phyloP scores from a whole-genome alignment of 2,888 invertebrate genomes.

The Metopia argyrocephala region DNA sequence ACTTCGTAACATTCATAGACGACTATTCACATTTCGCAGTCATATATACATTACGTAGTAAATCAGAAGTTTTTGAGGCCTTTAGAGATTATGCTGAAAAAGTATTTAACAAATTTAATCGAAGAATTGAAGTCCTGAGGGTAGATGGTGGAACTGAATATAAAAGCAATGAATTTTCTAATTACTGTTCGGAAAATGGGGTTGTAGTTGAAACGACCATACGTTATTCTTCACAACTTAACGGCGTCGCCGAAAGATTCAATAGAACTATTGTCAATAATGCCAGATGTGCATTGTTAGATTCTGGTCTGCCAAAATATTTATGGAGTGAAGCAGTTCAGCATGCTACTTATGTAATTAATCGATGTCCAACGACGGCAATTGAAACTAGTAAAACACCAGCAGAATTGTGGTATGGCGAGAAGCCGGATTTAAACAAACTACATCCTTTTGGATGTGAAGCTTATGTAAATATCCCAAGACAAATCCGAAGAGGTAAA shows the following conservation, averaged over 20 bases:
- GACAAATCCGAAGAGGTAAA: conserved; percentile 25
- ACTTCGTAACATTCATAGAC: conserved; percentile 28
- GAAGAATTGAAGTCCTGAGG: conserved; percentile 7
- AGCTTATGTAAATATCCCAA: conserved; percentile 30
- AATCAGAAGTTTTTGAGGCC: too few species aligned
- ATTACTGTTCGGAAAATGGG: conserved; percentile 22
- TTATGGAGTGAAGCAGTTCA: conserved; percentile 39
- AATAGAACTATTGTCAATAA: conserved; percentile 25
- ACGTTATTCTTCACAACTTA: conserved; percentile 25
- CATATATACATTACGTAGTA: too few species aligned
- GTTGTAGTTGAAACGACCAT: conserved; percentile 15
- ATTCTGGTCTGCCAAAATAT: conserved; percentile 25
- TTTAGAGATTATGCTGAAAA: conserved; percentile 26
- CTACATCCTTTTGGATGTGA: conserved; percentile 15
- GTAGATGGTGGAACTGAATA: conserved; percentile 24
- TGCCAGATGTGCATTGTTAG: conserved; percentile 30
- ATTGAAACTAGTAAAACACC: conserved; percentile 25
- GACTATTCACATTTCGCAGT: conserved; percentile 6
- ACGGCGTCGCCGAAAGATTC: conserved; percentile 30
- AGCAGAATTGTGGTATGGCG: conserved; percentile 32
- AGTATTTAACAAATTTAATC: conserved; percentile 21
- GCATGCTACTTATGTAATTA: conserved; percentile 17
- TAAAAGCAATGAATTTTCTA: conserved; percentile 17
- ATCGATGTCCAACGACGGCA: conserved; percentile 18
- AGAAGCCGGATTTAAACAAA: conserved; percentile 25